Base-by-base conservation (phyloP, 2,113 vertebrate genomes). In the Willisornis vidua region DNA sequence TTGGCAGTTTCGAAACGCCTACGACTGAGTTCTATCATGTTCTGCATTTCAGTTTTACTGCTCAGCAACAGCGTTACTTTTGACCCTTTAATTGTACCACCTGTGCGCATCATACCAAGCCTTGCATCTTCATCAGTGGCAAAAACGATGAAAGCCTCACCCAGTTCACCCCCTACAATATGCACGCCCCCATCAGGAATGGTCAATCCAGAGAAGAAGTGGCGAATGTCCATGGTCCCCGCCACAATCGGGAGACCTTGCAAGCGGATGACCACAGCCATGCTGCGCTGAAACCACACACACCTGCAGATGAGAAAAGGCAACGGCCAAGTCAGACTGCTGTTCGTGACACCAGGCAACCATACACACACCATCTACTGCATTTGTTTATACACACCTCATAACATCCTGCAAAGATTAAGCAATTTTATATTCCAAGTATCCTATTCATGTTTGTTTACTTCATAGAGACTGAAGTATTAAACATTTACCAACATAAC, bases 171-270 rank as follows among this genome's bases (percentile, higher is more conserved):
- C 98, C 99, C 99, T 97, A 99, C 99, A 98, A 99, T 99, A 99
- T 99, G 99, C 97, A 99, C 99, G 97, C 99, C 99, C 98, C 99
- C 99, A 98, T 99, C 99, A 82, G 99, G 99, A 98, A 99, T 99
- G 98, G 99, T 99, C 98, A 99, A 99, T 98, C 99, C 99, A 98
- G 99, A 99, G 99, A 99, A 99, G 99, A 99, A 99, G 99, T 99
- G 99, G 96, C 99, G 99, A 99, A 99, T 99, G 99, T 99, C 99
- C 99, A 99, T 99, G 98, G 99, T 99, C 98, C 99, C 99, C 94
- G 99, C 99, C 98, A 99, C 99, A 98, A 99, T 99, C 98, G 99
- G 99, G 98, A 99, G 99, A 98, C 99, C 99, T 98, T 99, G 99
- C 98, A 99, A 99, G 98, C 99, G 99, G 99, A 99, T 99, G 98